These are phyloP conservation scores for Ursus arctos DNA, from an alignment of 2,113 vertebrate genomes.

Conservation along the genomic window DNA sequence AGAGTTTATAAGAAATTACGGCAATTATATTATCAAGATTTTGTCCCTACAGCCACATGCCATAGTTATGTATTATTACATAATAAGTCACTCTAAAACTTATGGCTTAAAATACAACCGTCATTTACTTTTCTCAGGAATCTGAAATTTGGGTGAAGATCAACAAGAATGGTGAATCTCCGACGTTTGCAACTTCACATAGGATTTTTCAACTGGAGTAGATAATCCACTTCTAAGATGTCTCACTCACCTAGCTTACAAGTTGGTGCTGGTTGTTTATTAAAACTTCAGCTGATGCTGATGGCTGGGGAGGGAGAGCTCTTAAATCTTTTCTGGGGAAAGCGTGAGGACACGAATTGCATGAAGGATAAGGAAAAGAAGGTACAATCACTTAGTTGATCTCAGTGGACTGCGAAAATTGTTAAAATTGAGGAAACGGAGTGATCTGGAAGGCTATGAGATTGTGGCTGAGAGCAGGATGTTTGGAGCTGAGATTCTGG, in stretches of 20 bases:
- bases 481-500: background rate
- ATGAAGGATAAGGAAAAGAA: background rate
- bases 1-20: background rate
- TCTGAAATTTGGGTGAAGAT: background rate
- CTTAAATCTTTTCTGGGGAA: background rate
- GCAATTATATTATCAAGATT: background rate
- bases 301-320: background rate
- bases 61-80: background rate
- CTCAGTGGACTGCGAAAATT: background rate
- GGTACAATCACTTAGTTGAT: background rate
- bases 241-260: background rate
- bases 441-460: background rate
- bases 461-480: background rate
- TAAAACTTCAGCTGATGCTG: background rate
- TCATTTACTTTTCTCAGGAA: background rate
- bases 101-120: background rate
- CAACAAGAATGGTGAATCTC: background rate
- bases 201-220: background rate
- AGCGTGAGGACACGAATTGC: background rate
- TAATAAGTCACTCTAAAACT: background rate
- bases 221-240: background rate
- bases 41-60: background rate
- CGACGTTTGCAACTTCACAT: background rate
- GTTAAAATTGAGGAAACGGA: background rate
- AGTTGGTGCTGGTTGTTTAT: background rate